Evolutionary conservation across 2,888 invertebrate species (phyloP), one percentile per base, ranked within the genome.

Genomic region (Drosophila atripex): DNA sequence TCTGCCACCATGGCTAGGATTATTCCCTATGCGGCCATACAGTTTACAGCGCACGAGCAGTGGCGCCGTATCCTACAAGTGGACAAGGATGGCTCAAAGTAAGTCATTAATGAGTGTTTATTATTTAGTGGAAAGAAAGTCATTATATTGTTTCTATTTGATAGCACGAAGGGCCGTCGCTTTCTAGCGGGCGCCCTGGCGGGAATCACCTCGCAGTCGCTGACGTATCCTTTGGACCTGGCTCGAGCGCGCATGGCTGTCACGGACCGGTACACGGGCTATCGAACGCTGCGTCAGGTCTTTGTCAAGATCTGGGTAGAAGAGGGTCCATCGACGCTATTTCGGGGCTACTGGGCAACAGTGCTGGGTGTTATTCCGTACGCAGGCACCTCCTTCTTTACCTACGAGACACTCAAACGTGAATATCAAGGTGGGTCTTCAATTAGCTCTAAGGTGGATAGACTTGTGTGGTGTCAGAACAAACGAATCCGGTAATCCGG

Each of bases 1-100:
- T 97, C 98, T 76, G 99, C 99, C 4, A 99, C 99, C 0, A 97
- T 99, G 97, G 98, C 97, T 14, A 93, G 99, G 61, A 98, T 99
- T 71, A 93, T 99, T 54, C 99, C 99, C 0, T 99, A 99, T 92
- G 98, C 99, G 21, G 97, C 99, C 45, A 96, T 99, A 78, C 99
- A 99, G 93, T 99, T 99, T 92, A 96, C 98, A 0, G 95, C 99
- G 39, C 98, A 99, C 92, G 99, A 99, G 92, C 99, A 99, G 91
- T 99, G 97, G 96, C 98, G 98, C 90, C 93, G 94, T 75, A 90
- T 96, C 49, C 92, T 99, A 1, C 92, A 93, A 9, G 95, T 96
- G n/a, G 95, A 96, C 92, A 92, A 94, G 78, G 91, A 92, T 72
- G 92, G 92, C 60, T 69, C 86, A 72, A 92, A 92, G 93, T 94